Conservation (phyloP, 2,888 invertebrate genomes). For the Morpho helenor region DNA sequence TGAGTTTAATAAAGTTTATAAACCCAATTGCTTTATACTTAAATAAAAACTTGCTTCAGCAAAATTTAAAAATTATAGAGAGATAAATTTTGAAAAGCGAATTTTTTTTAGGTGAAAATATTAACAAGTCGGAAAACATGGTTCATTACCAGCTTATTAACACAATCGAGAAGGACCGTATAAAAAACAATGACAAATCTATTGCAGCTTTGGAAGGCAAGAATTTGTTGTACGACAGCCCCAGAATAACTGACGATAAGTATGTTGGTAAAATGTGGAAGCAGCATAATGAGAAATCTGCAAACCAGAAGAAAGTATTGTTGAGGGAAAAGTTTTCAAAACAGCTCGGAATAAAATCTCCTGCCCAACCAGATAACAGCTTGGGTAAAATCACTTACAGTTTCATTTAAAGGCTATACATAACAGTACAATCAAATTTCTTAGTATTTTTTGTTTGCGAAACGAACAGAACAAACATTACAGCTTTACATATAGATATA, state of each 20-base stretch:
- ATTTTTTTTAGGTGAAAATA: constrained; percentile 51
- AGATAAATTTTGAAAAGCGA: background rate
- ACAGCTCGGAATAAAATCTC: constrained; percentile 45
- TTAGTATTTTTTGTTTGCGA: too few relatives aligned
- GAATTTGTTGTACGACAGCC: constrained; percentile 52
- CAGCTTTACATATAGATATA: too few relatives aligned
- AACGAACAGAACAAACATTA: too few relatives aligned
- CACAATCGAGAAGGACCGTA: constrained; percentile 51
- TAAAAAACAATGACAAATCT: constrained; percentile 69
- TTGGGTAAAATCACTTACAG: constrained; percentile 39
- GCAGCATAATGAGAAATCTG: constrained; percentile 42
- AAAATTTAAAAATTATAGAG: background rate
- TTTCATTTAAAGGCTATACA: too few relatives aligned
- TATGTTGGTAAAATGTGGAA: constrained; percentile 57
- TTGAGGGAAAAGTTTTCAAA: constrained; percentile 59
- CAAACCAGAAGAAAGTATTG: constrained; percentile 49
- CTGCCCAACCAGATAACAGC: constrained; percentile 44
- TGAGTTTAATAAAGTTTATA: too few relatives aligned
- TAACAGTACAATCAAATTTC: too few relatives aligned
- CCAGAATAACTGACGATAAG: constrained; percentile 39
- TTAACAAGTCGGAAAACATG: constrained; percentile 43
- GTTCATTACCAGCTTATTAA: constrained; percentile 52
- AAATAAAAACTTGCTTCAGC: too few relatives aligned
- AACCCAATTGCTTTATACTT: too few relatives aligned
- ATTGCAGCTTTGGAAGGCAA: constrained; percentile 66